Base-by-base conservation (phyloP, 2,797 vertebrate species). In the Acanthurus tractus region DNA sequence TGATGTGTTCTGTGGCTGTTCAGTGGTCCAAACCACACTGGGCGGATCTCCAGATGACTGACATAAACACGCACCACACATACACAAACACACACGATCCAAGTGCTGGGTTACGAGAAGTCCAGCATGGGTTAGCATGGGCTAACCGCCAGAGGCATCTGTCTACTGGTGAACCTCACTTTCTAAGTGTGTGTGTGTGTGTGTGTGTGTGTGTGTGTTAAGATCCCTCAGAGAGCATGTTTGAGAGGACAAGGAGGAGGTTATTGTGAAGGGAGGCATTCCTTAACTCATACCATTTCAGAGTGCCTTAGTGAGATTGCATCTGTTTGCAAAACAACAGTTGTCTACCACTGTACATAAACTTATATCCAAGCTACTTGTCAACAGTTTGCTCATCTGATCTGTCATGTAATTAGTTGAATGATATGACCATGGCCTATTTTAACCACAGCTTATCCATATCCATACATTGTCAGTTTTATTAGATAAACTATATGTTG, bases 101-200 rank as follows among this genome's bases (percentile, higher is more conserved):
- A 78, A 87, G 83, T 42, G 38, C n/a, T 3, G 46, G 46, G 81
- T 88, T 92, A 92, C 93, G 88, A 92, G 93, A 93, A 93, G 87
- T 73, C 50, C 61, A 80, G 85, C 87, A 34, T 34, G 29, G 29
- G 29, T 34, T 85, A 81, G 88, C 81, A 67, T 56, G 71, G 87
- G 86, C 83, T 78, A 40, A 40, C 63, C 65, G 76, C 89, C 85
- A 87, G 72, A 76, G 79, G 83, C 85, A 92, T 91, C 86, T 86
- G 86, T 80, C 68, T 49, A 71, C 82, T 79, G 89, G 83, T 86
- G 56, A 85, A 78, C 86, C 80, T 87, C 74, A 81, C 55, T 85
- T n/a, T 65, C 7, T 29, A 20, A 68, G n/a, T 65, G 61, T 48
- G 22, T 49, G 62, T 73, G 68, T 78, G 73, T 57, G 29, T 34